Conservation (phyloP, 2,888 invertebrate species). For the Serripes groenlandicus region DNA sequence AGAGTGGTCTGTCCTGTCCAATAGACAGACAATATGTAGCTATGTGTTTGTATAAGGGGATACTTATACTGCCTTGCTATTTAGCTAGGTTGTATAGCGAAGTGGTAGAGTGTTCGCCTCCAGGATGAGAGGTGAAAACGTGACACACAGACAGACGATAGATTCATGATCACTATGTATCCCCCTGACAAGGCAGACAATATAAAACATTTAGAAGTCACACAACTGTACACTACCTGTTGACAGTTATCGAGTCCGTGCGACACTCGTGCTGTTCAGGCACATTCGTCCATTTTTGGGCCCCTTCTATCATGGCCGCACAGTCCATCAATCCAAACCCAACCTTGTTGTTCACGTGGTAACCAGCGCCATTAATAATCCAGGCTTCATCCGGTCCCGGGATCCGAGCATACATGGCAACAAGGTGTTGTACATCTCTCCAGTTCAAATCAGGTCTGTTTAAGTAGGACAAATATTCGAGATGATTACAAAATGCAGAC, state of each 20-base stretch:
- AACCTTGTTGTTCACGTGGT: slow-evolving; percentile 83
- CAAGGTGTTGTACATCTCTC: slow-evolving; percentile 86
- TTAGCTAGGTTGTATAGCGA: no score
- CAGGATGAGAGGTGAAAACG: no score
- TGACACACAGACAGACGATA: no score
- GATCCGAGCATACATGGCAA: slow-evolving; percentile 81
- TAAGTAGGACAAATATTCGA: not conserved
- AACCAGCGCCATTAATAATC: slow-evolving; percentile 84
- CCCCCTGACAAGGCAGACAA: no score
- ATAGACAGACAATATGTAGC: no score
- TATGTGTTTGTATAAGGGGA: no score
- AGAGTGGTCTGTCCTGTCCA: no score
- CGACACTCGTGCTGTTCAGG: slow-evolving; percentile 85
- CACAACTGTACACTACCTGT: slow-evolving; percentile 65
- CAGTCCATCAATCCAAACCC: slow-evolving; percentile 86
- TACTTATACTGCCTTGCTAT: no score
- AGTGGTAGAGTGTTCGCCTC: no score
- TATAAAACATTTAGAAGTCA: not conserved
- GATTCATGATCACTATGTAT: no score
- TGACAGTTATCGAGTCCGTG: slow-evolving; percentile 40
- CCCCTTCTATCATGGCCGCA: slow-evolving; percentile 83
- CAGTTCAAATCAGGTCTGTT: slow-evolving; percentile 83
- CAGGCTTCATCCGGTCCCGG: slow-evolving; percentile 88
- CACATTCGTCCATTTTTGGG: slow-evolving; percentile 82
- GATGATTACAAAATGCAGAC: not conserved